Evolutionary conservation across 37 sponge, comb jelly and placozoan genomes (phyloP), one percentile per base, ranked within the genome.

Genomic region (Diacarnus erythraeanus): DNA sequence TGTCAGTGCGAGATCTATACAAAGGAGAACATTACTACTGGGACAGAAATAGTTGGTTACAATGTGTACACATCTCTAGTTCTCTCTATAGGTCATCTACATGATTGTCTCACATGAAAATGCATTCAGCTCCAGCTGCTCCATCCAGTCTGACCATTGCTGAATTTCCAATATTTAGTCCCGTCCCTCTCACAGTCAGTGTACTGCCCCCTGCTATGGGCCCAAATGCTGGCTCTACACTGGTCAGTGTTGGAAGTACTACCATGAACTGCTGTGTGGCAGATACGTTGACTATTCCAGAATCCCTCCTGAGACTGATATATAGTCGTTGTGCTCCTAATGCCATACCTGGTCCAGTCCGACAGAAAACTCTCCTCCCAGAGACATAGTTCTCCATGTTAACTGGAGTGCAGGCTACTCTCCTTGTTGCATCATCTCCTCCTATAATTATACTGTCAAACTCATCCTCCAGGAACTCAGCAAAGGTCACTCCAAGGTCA

Each of bases 141-240:
- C 51, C 77, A 39, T 59, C 41, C 22, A 88, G 72, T 72, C 31
- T 41, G 31, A 79, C 74, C n/a, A 31, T 73, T 33, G 74, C 84
- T 41, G 30, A 57, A 59, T 77, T 86, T 2, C 94, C 90, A 78
- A 84, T 80, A 60, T 86, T 66, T 23, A 94, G 83, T 60, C 72
- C 33, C 23, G 40, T 81, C 35, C 94, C 94, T 25, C 5, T 64
- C 29, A 94, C 74, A 30, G 58, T 86, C 25, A 94, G 31, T 10
- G 36, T 51, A 41, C 83, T 90, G 40, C 91, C 91, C 38, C 94
- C 94, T 57, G 90, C 77, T 41, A 65, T 69, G 38, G 94, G 94
- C 12, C 94, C 94, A 65, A 73, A 71, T n/a, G 77, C 57, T 54
- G 94, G 94, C 15, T 35, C 33, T 27, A 94, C 82, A 57, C 69